These are phyloP conservation scores for Agriopis aurantiaria DNA, from an alignment of 2,888 invertebrate species.

Conservation along the genomic window DNA sequence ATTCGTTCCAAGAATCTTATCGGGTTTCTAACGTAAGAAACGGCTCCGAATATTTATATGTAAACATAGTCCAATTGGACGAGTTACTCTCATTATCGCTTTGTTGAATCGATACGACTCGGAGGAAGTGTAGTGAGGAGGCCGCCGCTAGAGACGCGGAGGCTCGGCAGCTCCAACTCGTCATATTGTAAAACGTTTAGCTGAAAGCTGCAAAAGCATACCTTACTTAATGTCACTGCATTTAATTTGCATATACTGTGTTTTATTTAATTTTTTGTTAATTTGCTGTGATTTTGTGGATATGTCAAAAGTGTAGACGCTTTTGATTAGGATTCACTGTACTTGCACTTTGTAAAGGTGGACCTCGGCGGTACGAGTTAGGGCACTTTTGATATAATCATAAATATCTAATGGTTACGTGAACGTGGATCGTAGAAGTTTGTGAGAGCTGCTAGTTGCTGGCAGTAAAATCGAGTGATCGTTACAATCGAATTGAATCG, in stretches of 20 bases:
- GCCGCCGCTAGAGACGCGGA: slow-evolving; percentile 4
- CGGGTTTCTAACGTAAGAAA: slow-evolving; percentile 42
- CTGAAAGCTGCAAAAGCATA: slow-evolving; percentile 75
- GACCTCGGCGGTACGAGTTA: slow-evolving; percentile 39
- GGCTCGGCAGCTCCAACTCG: slow-evolving; percentile 42
- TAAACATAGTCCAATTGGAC: slow-evolving; percentile 39
- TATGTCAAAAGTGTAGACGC: slow-evolving; percentile 60
- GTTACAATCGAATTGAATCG: slow-evolving; percentile 83
- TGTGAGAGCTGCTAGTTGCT: slow-evolving; percentile 82
- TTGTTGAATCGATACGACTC: slow-evolving; percentile 20
- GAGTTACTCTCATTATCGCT: slow-evolving; percentile 31
- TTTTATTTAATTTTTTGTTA: slow-evolving; percentile 70
- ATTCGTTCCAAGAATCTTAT: slow-evolving; percentile 66
- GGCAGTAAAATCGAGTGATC: slow-evolving; percentile 85
- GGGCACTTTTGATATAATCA: slow-evolving; percentile 64
- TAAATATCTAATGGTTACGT: slow-evolving; percentile 63
- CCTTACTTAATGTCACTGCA: slow-evolving; percentile 72
- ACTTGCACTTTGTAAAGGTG: slow-evolving; percentile 65
- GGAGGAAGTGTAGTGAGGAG: neutral
- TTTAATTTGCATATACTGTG: slow-evolving; percentile 70
- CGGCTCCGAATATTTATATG: slow-evolving; percentile 45
- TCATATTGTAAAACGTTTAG: slow-evolving; percentile 60
- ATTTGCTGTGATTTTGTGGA: slow-evolving; percentile 59
- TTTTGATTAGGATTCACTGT: slow-evolving; percentile 42
- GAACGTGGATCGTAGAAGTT: slow-evolving; percentile 65